Conservation (phyloP, 1,140 invertebrate genomes). For the Drosophila ironensis region DNA sequence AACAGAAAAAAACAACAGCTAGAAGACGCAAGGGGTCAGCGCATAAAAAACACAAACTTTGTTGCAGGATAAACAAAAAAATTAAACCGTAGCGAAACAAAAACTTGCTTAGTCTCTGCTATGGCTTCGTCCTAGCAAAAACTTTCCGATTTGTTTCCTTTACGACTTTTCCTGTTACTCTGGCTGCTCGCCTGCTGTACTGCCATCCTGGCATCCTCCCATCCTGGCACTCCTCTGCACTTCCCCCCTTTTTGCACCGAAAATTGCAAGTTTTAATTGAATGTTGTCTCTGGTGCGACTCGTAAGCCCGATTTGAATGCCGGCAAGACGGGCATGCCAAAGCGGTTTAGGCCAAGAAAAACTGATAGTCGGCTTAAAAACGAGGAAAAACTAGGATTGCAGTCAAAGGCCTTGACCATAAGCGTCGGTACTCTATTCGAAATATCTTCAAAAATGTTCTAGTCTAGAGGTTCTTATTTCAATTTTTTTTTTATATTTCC, state of each 20-base stretch:
- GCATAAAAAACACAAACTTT: conserved; percentile 36
- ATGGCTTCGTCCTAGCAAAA: conserved; percentile 27
- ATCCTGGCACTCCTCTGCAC: neutral
- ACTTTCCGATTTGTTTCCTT: conserved; percentile 56
- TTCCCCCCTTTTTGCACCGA: conserved; percentile 9
- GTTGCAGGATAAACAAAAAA: conserved; percentile 2
- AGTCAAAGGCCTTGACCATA: no score
- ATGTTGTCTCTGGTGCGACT: conserved; percentile 49
- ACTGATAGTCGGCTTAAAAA: neutral
- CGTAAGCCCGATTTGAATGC: conserved; percentile 39
- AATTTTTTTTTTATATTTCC: no score
- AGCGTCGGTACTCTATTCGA: no score
- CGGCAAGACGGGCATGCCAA: neutral
- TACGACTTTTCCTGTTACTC: conserved; percentile 20
- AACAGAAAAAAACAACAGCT: neutral
- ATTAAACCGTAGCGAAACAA: neutral
- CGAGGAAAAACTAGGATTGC: conserved; percentile 1
- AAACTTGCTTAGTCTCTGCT: conserved; percentile 43
- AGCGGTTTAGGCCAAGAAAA: conserved; percentile 10
- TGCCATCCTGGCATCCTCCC: no score
- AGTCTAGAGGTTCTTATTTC: no score
- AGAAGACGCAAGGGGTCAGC: neutral
- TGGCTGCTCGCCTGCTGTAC: no score
- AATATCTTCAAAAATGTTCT: no score
- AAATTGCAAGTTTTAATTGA: conserved; percentile 70